A percentile compares a stretch with the other conserved stretches of the same genome.
Conservation (phyloP, 2,888 invertebrate species). For the Antitype chi region DNA sequence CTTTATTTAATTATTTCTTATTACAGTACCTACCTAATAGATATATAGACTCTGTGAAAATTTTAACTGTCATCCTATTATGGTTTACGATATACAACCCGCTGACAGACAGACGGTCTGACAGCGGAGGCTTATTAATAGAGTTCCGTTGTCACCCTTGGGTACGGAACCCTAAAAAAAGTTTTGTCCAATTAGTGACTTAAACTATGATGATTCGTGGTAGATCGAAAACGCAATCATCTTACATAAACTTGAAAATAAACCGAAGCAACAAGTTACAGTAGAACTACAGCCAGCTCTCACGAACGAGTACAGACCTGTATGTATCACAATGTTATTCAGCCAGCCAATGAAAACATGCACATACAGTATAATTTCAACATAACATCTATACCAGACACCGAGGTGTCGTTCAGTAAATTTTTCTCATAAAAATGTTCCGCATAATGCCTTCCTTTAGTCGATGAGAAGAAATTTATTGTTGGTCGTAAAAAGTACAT, state of each 20-base stretch:
- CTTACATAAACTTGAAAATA: not conserved
- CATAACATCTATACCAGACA: slow-evolving; percentile 38
- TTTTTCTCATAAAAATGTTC: slow-evolving; percentile 81
- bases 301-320: not conserved
- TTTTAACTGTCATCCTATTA: too few relatives aligned
- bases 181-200: not conserved
- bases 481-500: slow-evolving; percentile 83
- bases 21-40: too few relatives aligned
- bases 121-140: too few relatives aligned
- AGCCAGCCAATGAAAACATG: slow-evolving; percentile 17
- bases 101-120: too few relatives aligned
- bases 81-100: too few relatives aligned
- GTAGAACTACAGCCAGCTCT: not conserved
- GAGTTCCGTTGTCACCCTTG: too few relatives aligned
- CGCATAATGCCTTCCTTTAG: slow-evolving; percentile 78
- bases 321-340: slow-evolving; percentile 2
- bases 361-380: slow-evolving; percentile 33
- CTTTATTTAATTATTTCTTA: too few relatives aligned
- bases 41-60: too few relatives aligned
- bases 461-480: slow-evolving; percentile 84
- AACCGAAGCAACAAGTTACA: slow-evolving; percentile 30
- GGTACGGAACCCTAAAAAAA: too few relatives aligned
- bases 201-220: not conserved
- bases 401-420: slow-evolving; percentile 74
- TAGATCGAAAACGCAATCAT: not conserved